These are phyloP conservation scores for Archilochus colubris DNA, from an alignment of 2,113 vertebrate genomes.

Conservation along the genomic window DNA sequence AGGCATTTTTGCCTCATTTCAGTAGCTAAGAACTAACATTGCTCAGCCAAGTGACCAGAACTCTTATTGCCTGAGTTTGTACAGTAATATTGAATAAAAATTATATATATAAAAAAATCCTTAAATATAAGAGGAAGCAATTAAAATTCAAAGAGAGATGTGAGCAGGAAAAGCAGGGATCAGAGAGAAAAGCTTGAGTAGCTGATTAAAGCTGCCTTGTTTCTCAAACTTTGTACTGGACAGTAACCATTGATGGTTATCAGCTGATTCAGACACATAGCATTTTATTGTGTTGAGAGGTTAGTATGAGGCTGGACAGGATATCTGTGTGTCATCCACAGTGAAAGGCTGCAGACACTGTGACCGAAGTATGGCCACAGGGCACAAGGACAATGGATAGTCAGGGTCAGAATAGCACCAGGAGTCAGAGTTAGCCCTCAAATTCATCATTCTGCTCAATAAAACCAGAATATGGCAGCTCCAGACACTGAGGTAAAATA, in stretches of 20 bases:
- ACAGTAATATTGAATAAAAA: background rate
- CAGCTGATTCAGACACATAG: slow-evolving; percentile 28
- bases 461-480: background rate
- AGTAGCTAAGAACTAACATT: background rate
- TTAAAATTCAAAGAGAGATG: background rate
- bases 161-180: background rate
- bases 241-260: background rate
- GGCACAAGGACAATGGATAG: background rate
- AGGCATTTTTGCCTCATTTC: background rate
- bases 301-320: slow-evolving; percentile 38
- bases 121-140: background rate
- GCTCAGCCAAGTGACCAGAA: background rate
- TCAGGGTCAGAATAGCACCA: background rate
- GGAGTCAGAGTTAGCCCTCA: background rate
- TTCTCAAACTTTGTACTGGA: slow-evolving; percentile 3
- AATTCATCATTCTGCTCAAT: background rate
- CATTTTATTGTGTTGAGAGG: slow-evolving; percentile 45
- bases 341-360: slow-evolving; percentile 27
- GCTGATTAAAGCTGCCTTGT: background rate
- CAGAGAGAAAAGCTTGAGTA: background rate
- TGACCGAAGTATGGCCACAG: slow-evolving; percentile 21
- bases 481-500: background rate
- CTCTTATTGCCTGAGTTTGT: background rate
- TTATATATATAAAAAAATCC: background rate
- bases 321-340: slow-evolving; percentile 24